Evolutionary conservation across 2,797 vertebrate species (phyloP), one percentile per base, ranked within the genome.

Genomic region (Liparis tanakae): DNA sequence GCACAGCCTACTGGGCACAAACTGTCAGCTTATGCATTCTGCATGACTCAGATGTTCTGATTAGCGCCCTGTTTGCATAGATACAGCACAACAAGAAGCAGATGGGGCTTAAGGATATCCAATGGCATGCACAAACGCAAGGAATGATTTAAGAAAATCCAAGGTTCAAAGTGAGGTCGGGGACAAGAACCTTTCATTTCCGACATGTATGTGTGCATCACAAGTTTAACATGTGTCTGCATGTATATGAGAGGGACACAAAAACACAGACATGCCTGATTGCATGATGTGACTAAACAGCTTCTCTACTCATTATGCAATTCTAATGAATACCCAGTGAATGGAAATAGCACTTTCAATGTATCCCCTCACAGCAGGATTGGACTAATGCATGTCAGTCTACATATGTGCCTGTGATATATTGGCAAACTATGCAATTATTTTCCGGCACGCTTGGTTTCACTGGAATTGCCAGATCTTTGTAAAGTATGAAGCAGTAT

Each of bases 41-140:
- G 89, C 80, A 87, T 93, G 93, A 93, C 89, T 94, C 92, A 93
- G 83, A 91, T 87, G 86, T 93, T 93, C 86, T 92, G 84, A 91
- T 89, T 91, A 81, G 78, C 61, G 73, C 53, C 78, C 67, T 87
- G 82, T 90, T 93, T 89, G 84, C 85, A 87, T 88, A 89, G 91
- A 91, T 89, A 91, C 86, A 83, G 81, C 25, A 69, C 81, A 91
- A 90, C 83, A 86, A 88, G 77, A 88, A 88, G 78, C 78, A 86
- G 88, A 87, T 62, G 58, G 72, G 74, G 34, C 78, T 48, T 39
- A 60, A 70, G 64, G 72, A 77, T 67, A 72, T 61, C 43, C 44
- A 75, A 74, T 76, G 81, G 76, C 67, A 70, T 79, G 67, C 64
- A 68, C 18, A 8, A 78, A 81, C 68, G 46, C 86, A 86, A 74